Conservation (phyloP, 2,888 invertebrate genomes). For the Hypomecis punctinalis region DNA sequence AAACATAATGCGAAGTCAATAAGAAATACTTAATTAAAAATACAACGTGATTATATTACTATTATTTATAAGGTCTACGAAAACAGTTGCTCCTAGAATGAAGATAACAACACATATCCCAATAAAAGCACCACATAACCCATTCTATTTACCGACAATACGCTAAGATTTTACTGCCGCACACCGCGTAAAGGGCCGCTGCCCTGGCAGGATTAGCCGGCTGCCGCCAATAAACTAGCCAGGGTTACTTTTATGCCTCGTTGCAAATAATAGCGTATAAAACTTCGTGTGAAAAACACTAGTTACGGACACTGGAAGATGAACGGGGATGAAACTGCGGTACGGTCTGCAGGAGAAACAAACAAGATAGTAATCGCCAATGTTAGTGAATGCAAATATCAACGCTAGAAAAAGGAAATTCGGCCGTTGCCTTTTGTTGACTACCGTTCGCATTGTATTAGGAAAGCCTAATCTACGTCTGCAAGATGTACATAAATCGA, state of each 20-base stretch:
- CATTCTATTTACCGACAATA: slow-evolving; percentile 56
- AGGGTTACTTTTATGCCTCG: slow-evolving; percentile 81
- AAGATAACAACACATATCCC: no score
- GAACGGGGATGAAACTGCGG: slow-evolving; percentile 50
- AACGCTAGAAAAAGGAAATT: no score
- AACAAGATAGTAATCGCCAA: neutral
- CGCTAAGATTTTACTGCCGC: slow-evolving; percentile 74
- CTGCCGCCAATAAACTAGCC: slow-evolving; percentile 67
- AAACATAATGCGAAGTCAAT: no score
- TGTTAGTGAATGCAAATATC: no score
- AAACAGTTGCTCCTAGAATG: no score
- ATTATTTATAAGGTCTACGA: no score
- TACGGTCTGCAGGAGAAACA: slow-evolving; percentile 50
- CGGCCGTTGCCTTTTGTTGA: no score
- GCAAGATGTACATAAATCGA: no score
- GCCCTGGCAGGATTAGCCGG: slow-evolving; percentile 63
- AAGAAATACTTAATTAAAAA: no score
- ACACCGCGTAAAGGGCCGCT: slow-evolving; percentile 75
- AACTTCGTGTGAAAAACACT: slow-evolving; percentile 83
- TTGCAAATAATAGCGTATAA: slow-evolving; percentile 85
- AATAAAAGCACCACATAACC: slow-evolving; percentile 42
- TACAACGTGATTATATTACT: no score
- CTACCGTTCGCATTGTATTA: no score
- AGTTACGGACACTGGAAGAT: slow-evolving; percentile 70
- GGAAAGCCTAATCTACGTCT: no score